phyloP scores from a whole-genome alignment of 2,797 vertebrate species.

The Pseudochirops cupreus region DNA sequence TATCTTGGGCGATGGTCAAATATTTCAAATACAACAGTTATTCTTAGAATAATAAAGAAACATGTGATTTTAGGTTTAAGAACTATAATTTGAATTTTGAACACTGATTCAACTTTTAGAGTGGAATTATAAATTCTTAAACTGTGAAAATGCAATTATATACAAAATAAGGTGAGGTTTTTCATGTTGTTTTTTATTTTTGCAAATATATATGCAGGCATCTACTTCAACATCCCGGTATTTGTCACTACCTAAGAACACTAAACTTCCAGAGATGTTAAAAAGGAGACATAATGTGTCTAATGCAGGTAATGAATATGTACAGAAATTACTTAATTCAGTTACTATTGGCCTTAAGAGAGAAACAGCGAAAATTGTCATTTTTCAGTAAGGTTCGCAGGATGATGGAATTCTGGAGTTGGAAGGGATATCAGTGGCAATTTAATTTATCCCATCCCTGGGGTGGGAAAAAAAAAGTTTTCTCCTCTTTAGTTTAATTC shows the following conservation, averaged over 20 bases:
- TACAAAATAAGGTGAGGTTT: neutral
- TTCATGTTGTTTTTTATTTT: neutral
- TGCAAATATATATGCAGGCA: slow-evolving; percentile 83
- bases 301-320: slow-evolving; percentile 84
- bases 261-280: slow-evolving; percentile 90
- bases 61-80: slow-evolving; percentile 9
- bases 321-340: neutral
- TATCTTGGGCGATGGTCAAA: neutral
- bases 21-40: slow-evolving; percentile 25
- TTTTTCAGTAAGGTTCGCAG: slow-evolving; percentile 17
- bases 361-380: neutral
- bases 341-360: slow-evolving; percentile 12
- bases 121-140: neutral
- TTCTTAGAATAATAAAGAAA: neutral
- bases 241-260: slow-evolving; percentile 94
- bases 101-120: slow-evolving; percentile 2
- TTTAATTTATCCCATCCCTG: neutral
- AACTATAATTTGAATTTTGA: slow-evolving; percentile 29
- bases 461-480: neutral
- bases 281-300: slow-evolving; percentile 84
- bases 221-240: slow-evolving; percentile 88
- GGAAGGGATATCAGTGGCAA: neutral
- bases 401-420: neutral
- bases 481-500: neutral
- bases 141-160: neutral